Base-by-base conservation (phyloP, 2,113 vertebrate species). In the Pardalotus punctatus region DNA sequence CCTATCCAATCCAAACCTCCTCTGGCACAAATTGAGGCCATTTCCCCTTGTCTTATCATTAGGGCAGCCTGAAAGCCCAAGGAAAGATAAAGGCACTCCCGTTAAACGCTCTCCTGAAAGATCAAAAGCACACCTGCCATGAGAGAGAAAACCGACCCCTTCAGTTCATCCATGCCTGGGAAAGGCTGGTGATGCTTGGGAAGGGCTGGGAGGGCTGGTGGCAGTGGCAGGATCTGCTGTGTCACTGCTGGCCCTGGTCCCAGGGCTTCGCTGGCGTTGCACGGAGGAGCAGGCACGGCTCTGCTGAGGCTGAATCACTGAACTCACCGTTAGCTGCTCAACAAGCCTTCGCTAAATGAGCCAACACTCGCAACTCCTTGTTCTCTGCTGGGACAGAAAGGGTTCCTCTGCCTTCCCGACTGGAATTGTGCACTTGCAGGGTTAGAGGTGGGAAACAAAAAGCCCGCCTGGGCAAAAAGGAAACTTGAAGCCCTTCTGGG, bases 201-300 rank as follows among this genome's bases (percentile, higher is more conserved):
- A 86, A 60, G 51, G 83, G 47, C 66, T 80, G 70, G 79, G 48
- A 40, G 53, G 42, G 79, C 31, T 53, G 40, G 2, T 0, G 45
- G 72, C 8, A 22, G 69, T 38, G 38, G 29, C 4, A 2, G 77
- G 82, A 86, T 43, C 45, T 73, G 86, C 96, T 88, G 80, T 86
- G 80, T 86, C 94, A 77, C 80, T 35, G 86, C 91, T 96, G 96
- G 93, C 94, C 2, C 2, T 1, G 18, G 64, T 76, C 76, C 91
- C 94, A 62, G 72, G 65, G 82, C 65, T 21, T 14, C 0, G 45
- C 45, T 38, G 67, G 67, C 35, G 1, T 4, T 16, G n/a, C 53
- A 31, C 5, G 8, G 82, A 35, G 62, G 61, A 86, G 90, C 6
- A 9, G 72, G 40, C 53, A 33, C 23, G 1, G 43, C 5, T 13